Evolutionary conservation across 2,888 invertebrate species (phyloP), one percentile per base, ranked within the genome.

Genomic region (Pseudococcus jackbeardsleyi): DNA sequence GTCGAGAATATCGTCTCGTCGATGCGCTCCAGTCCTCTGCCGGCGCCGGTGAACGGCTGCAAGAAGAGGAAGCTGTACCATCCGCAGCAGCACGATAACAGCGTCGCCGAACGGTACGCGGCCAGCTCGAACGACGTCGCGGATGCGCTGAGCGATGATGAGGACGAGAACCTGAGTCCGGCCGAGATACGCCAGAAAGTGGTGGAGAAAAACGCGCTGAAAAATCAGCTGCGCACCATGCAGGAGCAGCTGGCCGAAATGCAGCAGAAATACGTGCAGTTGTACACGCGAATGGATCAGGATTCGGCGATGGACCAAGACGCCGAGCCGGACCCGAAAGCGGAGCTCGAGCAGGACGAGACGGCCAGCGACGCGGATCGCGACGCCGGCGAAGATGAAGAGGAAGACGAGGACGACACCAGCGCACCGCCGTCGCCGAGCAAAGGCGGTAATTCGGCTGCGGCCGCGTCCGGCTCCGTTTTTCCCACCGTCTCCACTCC

Each of bases 11-110:
- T 98, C 91, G 97, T 98, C 90, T 97, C 96, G 90, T 96, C 96
- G 90, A 98, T 98, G 96, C 94, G 97, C 90, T 95, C 96, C 90
- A 96, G 96, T 91, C 96, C 96, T 64, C 91, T 92, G 42, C 95
- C 95, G 33, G 91, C 92, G 89, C 94, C 94, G 90, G 96, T 96
- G 90, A 97, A 97, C 92, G 97, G 98, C 85, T 98, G 97, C 92
- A 98, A 98, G 92, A 99, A 99, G 92, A 94, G 98, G 84, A 99
- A 99, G 92, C 93, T 98, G 48, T 98, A 98, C 91, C 97, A 98
- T 91, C 98, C 98, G 11, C 98, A 98, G 92, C 98, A 98, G 91
- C 97, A 98, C 92, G 96, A 96, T 91, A 91, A 91, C 26, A 88
- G 94, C 95, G 90, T 94, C 89, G 93, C 93, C 89, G 94, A 89